Evolutionary conservation across 2,888 invertebrate genomes (phyloP), one percentile per base, ranked within the genome.

Genomic region (Machimus atricapillus): DNA sequence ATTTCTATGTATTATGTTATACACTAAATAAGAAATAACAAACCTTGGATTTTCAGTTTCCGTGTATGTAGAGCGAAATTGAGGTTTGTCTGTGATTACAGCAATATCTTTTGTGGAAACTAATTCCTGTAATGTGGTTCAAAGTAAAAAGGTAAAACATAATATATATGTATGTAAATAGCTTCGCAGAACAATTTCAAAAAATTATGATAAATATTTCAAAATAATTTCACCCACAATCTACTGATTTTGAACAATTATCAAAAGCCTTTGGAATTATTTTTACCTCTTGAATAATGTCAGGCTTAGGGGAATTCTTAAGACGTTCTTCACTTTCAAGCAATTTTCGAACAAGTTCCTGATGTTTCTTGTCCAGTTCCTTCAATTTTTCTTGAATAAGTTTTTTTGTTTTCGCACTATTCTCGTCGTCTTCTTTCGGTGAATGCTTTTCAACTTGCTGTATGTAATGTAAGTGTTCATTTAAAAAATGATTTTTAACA

Each of bases 311-410:
- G 5, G 46, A 43, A 12, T 66, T 14, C 46, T 86, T 76, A 0
- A n/a, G 73, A 4, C 79, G n/a, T 74, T 78, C 66, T 37, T 90
- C 90, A 7, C 89, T 89, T 27, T 89, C 89, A 9, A 88, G 88
- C 1, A 91, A 89, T 88, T 90, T 91, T 43, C 90, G 88, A 46
- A 90, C 77, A 7, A 92, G 88, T 79, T 90, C 89, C 16, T 89
- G 89, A 82, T 92, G 91, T 77, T 91, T 91, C 6, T 58, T 58
- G 86, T 91, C 91, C 73, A 92, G 91, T 78, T 91, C 90, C 31
- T 90, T 89, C 27, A 92, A 88, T 87, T 91, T 90, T 2, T 89
- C 87, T 85, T 90, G 90, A 40, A 92, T 90, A 58, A 89, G 90
- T 73, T 91, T 90, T 74, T 91, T 91, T 19, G 90, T 58, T 9